A percentile compares a stretch with the other conserved stretches of the same genome.
Conservation (phyloP, 2,113 vertebrate genomes). For the Callionymus lyra region DNA sequence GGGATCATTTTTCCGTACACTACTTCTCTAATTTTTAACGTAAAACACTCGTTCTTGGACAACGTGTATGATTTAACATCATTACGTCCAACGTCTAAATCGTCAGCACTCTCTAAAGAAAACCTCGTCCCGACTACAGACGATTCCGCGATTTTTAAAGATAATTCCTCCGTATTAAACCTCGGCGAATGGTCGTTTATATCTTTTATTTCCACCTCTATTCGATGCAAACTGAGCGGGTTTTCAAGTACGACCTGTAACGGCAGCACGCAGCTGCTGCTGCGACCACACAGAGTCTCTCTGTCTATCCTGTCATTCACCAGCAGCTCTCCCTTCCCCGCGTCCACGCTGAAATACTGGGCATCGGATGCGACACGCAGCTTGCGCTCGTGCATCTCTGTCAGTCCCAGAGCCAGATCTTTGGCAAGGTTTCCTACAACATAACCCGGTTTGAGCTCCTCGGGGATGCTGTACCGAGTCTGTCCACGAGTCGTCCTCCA, state of each 20-base stretch:
- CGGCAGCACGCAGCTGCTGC: conserved; percentile 61
- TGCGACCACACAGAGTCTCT: conserved; percentile 71
- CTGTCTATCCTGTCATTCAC: conserved; percentile 74
- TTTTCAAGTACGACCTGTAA: conserved; percentile 70
- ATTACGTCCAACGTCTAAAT: conserved; percentile 51
- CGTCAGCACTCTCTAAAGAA: conserved; percentile 38
- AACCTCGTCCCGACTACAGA: conserved; percentile 42
- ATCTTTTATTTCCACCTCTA: conserved; percentile 73
- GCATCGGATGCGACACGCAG: conserved; percentile 66
- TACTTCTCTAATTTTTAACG: conserved; percentile 47
- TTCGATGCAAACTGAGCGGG: conserved; percentile 63
- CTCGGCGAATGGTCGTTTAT: conserved; percentile 74
- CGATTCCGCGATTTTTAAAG: conserved; percentile 40
- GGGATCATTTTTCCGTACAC: conserved; percentile 45
- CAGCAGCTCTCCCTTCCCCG: conserved; percentile 66
- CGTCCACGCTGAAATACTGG: conserved; percentile 68
- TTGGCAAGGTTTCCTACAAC: conserved; percentile 70
- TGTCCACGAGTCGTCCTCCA: conserved; percentile 55
- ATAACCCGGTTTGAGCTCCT: conserved; percentile 62
- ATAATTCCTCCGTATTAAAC: conserved; percentile 22
- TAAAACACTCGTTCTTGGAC: conserved; percentile 48
- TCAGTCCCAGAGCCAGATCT: conserved; percentile 67
- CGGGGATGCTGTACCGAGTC: conserved; percentile 60
- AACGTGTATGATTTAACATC: conserved; percentile 43
- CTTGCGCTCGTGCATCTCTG: conserved; percentile 62